Evolutionary conservation across 2,113 vertebrate genomes (phyloP).

Genomic region (Raphicerus campestris): DNA sequence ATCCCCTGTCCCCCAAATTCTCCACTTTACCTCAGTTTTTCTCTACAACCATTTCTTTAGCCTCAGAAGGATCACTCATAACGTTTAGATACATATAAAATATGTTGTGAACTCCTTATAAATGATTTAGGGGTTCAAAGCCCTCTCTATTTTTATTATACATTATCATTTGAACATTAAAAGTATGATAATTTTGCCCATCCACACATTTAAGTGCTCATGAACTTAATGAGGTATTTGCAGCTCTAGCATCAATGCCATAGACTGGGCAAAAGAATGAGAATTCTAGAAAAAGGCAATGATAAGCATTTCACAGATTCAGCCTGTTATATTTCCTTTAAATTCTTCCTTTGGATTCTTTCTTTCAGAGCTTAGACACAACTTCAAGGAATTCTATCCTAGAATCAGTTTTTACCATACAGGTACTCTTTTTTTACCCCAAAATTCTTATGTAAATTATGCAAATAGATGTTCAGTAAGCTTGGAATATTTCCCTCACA

Average conservation of each 20-base stretch:
- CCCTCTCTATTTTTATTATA: not conserved
- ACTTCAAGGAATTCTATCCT: not conserved
- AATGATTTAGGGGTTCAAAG: not conserved
- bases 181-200: not conserved
- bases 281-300: not conserved
- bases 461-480: not conserved
- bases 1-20: not conserved
- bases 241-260: rapidly evolving
- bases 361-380: not conserved
- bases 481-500: not conserved
- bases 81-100: not conserved
- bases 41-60: not conserved
- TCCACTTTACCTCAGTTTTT: not conserved
- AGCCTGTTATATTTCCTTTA: not conserved
- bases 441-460: not conserved
- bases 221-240: not conserved
- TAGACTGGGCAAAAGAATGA: not conserved
- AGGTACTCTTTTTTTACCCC: not conserved
- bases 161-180: not conserved
- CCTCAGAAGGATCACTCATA: not conserved
- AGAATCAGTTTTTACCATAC: not conserved
- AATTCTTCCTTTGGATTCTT: not conserved
- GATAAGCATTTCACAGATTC: not conserved
- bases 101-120: not conserved
- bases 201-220: not conserved